phyloP scores from a whole-genome alignment of 37 sponge, comb jelly and placozoan genomes.

The Trichoplax adhaerens region DNA sequence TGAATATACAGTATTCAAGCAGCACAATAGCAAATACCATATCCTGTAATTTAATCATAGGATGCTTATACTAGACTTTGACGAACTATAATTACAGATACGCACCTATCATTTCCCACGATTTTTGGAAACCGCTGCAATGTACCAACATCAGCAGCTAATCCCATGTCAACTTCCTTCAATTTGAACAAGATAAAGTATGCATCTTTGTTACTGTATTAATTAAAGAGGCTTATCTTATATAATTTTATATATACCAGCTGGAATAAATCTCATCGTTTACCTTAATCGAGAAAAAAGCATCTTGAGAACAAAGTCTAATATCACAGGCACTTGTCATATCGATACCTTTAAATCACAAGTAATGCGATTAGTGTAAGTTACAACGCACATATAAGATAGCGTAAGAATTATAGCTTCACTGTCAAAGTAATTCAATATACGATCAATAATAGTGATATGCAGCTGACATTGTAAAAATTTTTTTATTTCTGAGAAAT shows the following conservation, averaged over 20 bases:
- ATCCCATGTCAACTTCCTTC: constrained; percentile 78
- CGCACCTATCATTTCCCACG: constrained; percentile 59
- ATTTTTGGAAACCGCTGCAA: constrained; percentile 87
- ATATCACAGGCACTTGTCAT: constrained; percentile 74
- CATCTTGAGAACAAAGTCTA: constrained; percentile 42
- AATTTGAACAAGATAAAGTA: too few relatives aligned
- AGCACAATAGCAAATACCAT: too few relatives aligned
- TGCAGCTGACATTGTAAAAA: constrained; percentile 1
- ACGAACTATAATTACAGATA: neutral
- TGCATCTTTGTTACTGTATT: too few relatives aligned
- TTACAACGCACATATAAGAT: too few relatives aligned
- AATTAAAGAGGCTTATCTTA: too few relatives aligned
- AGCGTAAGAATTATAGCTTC: neutral
- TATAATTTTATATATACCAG: too few relatives aligned
- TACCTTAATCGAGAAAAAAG: constrained; percentile 82
- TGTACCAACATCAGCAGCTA: constrained; percentile 87
- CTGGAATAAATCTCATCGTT: too few relatives aligned
- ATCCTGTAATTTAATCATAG: too few relatives aligned
- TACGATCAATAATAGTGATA: neutral
- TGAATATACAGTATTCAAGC: neutral
- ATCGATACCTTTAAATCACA: constrained; percentile 51
- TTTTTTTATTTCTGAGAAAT: neutral
- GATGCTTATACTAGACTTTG: too few relatives aligned
- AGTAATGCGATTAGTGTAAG: too few relatives aligned
- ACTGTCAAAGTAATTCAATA: neutral